A percentile compares a stretch with the other conserved stretches of the same genome.
Evolutionary conservation across 1,140 invertebrate genomes (phyloP).

Genomic region (Neoseiulus cucumeris): DNA sequence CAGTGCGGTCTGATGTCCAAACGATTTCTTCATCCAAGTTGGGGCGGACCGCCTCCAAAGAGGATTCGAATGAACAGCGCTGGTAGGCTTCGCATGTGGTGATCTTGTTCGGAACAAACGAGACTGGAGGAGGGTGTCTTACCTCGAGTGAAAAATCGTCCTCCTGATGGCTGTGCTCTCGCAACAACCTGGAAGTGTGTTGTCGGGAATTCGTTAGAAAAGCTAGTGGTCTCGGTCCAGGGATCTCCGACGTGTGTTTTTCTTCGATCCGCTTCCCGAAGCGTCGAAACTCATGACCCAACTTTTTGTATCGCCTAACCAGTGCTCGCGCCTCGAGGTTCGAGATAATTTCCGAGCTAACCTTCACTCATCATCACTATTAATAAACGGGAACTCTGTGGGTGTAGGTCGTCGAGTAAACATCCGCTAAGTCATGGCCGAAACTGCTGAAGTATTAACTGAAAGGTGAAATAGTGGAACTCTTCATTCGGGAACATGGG

Average conservation of each 20-base stretch:
- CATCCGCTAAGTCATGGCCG: too few species aligned
- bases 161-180: not conserved
- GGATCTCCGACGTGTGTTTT: not conserved
- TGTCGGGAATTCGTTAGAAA: not conserved
- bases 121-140: not conserved
- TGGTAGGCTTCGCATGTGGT: not conserved
- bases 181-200: not conserved
- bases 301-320: too few species aligned
- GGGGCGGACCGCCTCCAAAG: not conserved
- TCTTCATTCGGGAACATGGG: too few species aligned
- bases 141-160: not conserved
- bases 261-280: too few species aligned
- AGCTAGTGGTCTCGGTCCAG: not conserved
- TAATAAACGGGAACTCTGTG: too few species aligned
- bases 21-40: not conserved
- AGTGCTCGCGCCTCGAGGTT: too few species aligned
- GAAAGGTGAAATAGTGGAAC: too few species aligned
- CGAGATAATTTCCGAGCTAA: too few species aligned
- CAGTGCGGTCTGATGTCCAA: not conserved
- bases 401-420: too few species aligned
- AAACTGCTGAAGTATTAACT: too few species aligned
- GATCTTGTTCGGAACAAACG: not conserved
- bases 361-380: too few species aligned
- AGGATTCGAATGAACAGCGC: constrained; percentile 3
- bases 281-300: too few species aligned